Evolutionary conservation across 2,113 vertebrate genomes (phyloP).

Genomic region (Xenus cinereus): DNA sequence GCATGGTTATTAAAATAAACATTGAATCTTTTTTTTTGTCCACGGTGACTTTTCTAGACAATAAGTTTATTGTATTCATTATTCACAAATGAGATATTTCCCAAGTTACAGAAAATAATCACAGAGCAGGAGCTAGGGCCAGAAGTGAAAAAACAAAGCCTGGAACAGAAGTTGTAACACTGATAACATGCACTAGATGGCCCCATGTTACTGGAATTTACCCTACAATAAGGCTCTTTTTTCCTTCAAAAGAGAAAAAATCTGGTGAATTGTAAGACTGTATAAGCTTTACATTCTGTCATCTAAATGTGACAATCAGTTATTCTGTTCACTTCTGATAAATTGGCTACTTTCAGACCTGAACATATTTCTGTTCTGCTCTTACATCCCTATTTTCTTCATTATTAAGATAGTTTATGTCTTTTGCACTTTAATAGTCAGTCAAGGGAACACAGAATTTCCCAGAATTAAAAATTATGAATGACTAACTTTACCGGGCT

Average conservation of each 20-base stretch:
- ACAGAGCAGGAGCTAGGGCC: not conserved
- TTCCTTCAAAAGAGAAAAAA: not conserved
- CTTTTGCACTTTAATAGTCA: not conserved
- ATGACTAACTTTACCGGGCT: not conserved
- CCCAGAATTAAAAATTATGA: not conserved
- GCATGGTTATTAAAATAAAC: constrained; percentile 15
- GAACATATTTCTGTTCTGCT: not conserved
- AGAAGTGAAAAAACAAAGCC: not conserved
- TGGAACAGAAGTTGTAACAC: not conserved
- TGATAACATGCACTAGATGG: not conserved
- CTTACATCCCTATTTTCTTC: not conserved
- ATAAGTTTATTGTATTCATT: not conserved
- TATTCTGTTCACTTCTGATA: not conserved
- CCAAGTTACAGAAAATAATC: not conserved
- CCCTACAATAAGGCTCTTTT: not conserved
- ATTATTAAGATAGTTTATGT: not conserved
- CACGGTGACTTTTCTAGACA: not conserved
- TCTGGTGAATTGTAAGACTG: not conserved
- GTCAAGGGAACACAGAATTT: not conserved
- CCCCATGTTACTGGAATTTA: not conserved
- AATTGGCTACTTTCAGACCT: not conserved
- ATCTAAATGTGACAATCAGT: not conserved
- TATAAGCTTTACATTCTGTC: not conserved
- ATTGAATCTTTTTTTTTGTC: not conserved
- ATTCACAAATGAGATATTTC: not conserved